Evolutionary conservation across 2,113 vertebrate genomes (phyloP), one percentile per base, ranked within the genome.

Genomic region (Peromyscus maniculatus): DNA sequence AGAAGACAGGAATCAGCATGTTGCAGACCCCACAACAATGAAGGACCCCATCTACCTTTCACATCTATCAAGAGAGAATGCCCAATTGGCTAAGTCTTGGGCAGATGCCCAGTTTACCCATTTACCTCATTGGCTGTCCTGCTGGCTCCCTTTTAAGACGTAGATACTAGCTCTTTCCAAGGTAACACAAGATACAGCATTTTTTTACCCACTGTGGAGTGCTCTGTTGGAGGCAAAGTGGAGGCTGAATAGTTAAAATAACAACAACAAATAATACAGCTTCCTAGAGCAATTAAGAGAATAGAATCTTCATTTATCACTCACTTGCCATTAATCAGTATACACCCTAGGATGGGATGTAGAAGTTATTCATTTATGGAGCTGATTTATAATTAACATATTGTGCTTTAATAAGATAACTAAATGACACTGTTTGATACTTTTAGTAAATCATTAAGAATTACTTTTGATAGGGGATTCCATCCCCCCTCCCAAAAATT

Each of bases 351-450:
- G 75, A 57, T 75, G 55, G 19, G 75, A 43, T 75, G 46, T 31
- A 28, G 3, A 55, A 72, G 75, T 26, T 26, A 62, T 71, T 26
- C 33, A 33, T 24, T 57, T 87, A 57, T 4, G 43, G 24, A 26
- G 31, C 21, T 92, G 5, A 87, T 46, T 87, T 84, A 33, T 88
- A 97, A 91, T 93, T 94, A 89, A 95, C 36, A 91, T 77, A 59
- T 69, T 62, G 0, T 66, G 64, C 11, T 82, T 87, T 31, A 78
- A 8, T 84, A 91, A 89, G 82, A 84, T 74, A n/a, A 91, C 71
- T 83, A 7, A 83, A 59, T 93, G 69, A 55, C n/a, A 74, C 39
- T 17, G 43, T 83, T 96, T 93, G 31, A 28, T 91, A 7, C 46
- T 59, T 83, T 93, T 17, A 46, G 64, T 67, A 91, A 59, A 84